Percentiles rank a stretch among this genome's conserved stretches.
Evolutionary conservation across 1,140 invertebrate genomes (phyloP).

Genomic region (Nephila pilipes): DNA sequence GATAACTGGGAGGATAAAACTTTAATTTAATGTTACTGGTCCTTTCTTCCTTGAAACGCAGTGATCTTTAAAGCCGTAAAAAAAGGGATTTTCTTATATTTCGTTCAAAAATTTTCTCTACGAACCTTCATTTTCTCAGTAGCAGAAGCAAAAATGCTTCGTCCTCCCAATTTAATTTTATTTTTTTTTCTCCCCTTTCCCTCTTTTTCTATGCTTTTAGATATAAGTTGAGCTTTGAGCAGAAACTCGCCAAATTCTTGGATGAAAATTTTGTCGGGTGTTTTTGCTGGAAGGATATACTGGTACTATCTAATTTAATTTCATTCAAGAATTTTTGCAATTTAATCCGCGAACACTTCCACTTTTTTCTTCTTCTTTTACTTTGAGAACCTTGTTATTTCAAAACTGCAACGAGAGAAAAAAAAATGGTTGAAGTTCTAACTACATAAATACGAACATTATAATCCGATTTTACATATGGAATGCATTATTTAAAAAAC

Average conservation of each 20-base stretch:
- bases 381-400: constrained; percentile 12
- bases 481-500: neutral
- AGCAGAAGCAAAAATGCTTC: constrained; percentile 30
- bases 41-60: neutral
- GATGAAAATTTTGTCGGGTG: neutral
- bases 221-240: neutral
- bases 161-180: constrained; percentile 59
- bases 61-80: constrained; percentile 60
- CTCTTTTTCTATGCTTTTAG: neutral
- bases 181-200: constrained; percentile 15
- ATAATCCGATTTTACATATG: neutral
- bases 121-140: constrained; percentile 33
- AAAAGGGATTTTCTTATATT: constrained; percentile 66
- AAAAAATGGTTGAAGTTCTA: neutral
- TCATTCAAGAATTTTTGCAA: constrained; percentile 66
- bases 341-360: constrained; percentile 43
- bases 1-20: constrained; percentile 72
- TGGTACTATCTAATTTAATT: constrained; percentile 50
- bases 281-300: neutral
- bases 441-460: neutral
- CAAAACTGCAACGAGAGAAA: neutral
- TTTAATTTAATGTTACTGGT: constrained; percentile 75
- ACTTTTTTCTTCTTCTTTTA: neutral
- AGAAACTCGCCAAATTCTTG: neutral
- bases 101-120: neutral